phyloP scores from a whole-genome alignment of 2,113 vertebrate species.

The Pangasianodon gigas region DNA sequence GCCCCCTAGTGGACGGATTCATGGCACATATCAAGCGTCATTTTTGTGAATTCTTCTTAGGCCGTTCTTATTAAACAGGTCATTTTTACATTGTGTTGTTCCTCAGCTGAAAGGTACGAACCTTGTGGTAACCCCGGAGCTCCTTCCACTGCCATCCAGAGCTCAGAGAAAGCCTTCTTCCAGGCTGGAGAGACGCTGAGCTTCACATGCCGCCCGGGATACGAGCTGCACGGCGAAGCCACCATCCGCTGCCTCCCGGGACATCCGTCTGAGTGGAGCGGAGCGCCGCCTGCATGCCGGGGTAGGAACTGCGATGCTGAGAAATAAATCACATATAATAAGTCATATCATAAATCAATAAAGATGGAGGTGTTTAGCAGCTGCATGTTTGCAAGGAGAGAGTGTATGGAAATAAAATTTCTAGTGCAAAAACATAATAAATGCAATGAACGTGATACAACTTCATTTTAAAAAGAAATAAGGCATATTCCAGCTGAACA shows the following conservation, averaged over 20 bases:
- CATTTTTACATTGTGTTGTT: neutral
- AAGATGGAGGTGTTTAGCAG: neutral
- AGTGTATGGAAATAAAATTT: neutral
- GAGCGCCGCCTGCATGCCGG: slow-evolving; percentile 86
- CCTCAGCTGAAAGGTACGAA: slow-evolving; percentile 86
- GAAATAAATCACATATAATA: neutral
- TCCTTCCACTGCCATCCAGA: slow-evolving; percentile 84
- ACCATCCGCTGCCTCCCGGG: slow-evolving; percentile 89
- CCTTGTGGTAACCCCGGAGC: slow-evolving; percentile 88
- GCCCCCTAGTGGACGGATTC: slow-evolving; percentile 32
- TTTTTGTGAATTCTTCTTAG: neutral
- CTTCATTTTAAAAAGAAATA: neutral
- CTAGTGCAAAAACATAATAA: too few relatives aligned
- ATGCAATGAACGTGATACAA: neutral
- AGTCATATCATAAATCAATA: neutral
- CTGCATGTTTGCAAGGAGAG: neutral
- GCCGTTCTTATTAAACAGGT: neutral
- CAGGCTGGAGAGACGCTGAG: slow-evolving; percentile 84
- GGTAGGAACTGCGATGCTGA: slow-evolving; percentile 61
- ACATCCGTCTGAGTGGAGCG: slow-evolving; percentile 93
- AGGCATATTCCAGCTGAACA: neutral
- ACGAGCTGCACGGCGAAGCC: slow-evolving; percentile 82
- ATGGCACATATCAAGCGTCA: neutral
- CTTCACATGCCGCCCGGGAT: slow-evolving; percentile 86
- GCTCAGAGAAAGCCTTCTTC: slow-evolving; percentile 84